Percentiles rank a stretch among this genome's conserved stretches.
These are phyloP conservation scores for Rousettus leschenaultii DNA, from an alignment of 2,113 vertebrate species.

Conservation along the genomic window DNA sequence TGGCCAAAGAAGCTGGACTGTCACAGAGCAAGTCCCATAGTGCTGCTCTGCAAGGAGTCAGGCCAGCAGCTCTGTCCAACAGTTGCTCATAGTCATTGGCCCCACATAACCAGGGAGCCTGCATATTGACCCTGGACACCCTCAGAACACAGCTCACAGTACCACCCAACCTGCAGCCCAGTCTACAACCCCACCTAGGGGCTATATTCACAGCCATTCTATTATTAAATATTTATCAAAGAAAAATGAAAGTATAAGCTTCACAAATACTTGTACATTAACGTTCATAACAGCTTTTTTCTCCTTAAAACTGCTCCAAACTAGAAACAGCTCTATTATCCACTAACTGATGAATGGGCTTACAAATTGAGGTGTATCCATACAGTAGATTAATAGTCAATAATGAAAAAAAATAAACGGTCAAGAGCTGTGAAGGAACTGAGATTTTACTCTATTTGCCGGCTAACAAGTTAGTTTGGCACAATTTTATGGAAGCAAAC, in stretches of 20 bases:
- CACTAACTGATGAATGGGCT: not conserved
- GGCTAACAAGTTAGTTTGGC: not conserved
- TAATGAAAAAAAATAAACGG: not conserved
- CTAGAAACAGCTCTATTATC: not conserved
- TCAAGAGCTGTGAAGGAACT: not conserved
- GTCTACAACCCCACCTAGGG: too few relatives aligned
- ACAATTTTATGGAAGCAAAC: not conserved
- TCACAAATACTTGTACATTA: not conserved
- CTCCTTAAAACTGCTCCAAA: not conserved
- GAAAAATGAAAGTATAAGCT: not conserved
- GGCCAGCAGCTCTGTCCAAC: not conserved
- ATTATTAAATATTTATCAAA: not conserved
- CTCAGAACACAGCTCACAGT: not conserved
- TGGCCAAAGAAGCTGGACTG: not conserved
- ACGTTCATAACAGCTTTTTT: not conserved
- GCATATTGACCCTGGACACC: not conserved
- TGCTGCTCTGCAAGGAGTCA: too few relatives aligned
- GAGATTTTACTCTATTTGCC: not conserved
- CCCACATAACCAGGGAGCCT: not conserved
- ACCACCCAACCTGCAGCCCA: not conserved
- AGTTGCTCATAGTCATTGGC: not conserved
- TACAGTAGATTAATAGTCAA: not conserved
- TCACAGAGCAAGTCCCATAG: not conserved
- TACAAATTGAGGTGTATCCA: not conserved
- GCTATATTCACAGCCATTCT: not conserved